A percentile compares a stretch with the other conserved stretches of the same genome.
Conservation (phyloP, 1,140 invertebrate genomes). For the Thaumetopoea pityocampa region DNA sequence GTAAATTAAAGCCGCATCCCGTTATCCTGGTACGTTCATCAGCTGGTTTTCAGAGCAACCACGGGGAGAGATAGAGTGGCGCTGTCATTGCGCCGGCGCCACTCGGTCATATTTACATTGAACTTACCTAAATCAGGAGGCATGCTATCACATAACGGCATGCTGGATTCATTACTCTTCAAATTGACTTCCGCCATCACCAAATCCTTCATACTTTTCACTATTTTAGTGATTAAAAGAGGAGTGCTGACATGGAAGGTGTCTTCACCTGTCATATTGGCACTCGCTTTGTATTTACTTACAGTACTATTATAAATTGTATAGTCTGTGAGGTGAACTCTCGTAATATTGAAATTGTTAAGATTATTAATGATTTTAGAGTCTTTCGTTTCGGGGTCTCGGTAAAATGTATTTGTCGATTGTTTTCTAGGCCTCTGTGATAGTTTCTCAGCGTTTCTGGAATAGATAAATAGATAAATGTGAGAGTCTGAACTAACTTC, state of each 20-base stretch:
- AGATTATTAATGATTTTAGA: slow-evolving; percentile 21
- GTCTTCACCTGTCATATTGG: slow-evolving; percentile 19
- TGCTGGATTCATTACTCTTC: slow-evolving; percentile 36
- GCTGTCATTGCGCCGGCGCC: too few species aligned
- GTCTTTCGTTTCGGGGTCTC: slow-evolving; percentile 15
- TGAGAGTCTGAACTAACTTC: neutral
- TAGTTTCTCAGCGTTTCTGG: slow-evolving; percentile 38
- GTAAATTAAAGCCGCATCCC: too few species aligned
- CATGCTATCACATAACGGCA: slow-evolving; percentile 48
- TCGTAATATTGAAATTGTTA: neutral
- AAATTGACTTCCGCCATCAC: slow-evolving; percentile 41
- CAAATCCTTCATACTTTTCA: slow-evolving; percentile 44
- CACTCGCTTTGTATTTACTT: too few species aligned
- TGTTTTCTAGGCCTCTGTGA: slow-evolving; percentile 38
- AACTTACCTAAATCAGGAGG: slow-evolving; percentile 56
- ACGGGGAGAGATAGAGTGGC: too few species aligned
- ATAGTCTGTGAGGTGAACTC: slow-evolving; percentile 10
- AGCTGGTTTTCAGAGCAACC: too few species aligned
- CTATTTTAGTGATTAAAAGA: slow-evolving; percentile 44
- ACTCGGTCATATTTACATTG: too few species aligned
- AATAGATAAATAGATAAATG: slow-evolving; percentile 13
- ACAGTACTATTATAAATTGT: slow-evolving; percentile 4
- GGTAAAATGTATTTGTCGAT: slow-evolving; percentile 13
- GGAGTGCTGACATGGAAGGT: slow-evolving; percentile 24
- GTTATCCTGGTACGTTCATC: too few species aligned